Evolutionary conservation across 2,888 invertebrate species (phyloP).

Genomic region (Tiliacea citrago): DNA sequence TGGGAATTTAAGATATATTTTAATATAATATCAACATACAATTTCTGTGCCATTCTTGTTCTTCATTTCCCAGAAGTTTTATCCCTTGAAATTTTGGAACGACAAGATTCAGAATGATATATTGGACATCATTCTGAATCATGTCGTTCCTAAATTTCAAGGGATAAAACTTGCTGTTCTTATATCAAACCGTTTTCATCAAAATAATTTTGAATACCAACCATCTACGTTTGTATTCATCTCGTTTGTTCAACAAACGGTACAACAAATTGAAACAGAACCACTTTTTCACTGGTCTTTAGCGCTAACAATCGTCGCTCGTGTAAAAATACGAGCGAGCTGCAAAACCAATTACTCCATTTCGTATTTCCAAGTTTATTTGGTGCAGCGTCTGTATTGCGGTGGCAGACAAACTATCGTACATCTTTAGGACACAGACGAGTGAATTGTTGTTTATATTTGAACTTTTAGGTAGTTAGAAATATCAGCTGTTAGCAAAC

Average conservation of each 20-base stretch:
- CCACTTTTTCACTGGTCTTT: constrained; percentile 37
- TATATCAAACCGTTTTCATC: constrained; percentile 7
- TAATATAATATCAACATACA: constrained; percentile 13
- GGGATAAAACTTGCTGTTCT: neutral
- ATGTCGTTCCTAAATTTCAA: no score
- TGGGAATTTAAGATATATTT: constrained; percentile 21
- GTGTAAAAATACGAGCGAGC: constrained; percentile 50
- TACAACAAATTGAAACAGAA: constrained; percentile 37
- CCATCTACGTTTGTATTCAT: constrained; percentile 9
- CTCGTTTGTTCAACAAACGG: constrained; percentile 19
- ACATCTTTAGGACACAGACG: constrained; percentile 14
- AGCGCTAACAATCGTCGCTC: constrained; percentile 32
- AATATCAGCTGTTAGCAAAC: neutral
- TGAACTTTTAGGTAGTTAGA: neutral
- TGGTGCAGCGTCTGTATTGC: constrained; percentile 53
- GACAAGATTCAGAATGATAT: neutral
- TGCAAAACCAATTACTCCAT: constrained; percentile 60
- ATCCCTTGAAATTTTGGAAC: neutral
- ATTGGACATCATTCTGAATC: no score
- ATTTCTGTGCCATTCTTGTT: constrained; percentile 12
- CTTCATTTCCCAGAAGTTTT: constrained; percentile 22
- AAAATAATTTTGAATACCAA: constrained; percentile 4
- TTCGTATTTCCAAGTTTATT: constrained; percentile 56
- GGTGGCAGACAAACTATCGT: constrained; percentile 40
- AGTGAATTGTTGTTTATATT: neutral